Evolutionary conservation across 2,113 vertebrate genomes (phyloP), one percentile per base, ranked within the genome.

Genomic region (Albula goreensis): DNA sequence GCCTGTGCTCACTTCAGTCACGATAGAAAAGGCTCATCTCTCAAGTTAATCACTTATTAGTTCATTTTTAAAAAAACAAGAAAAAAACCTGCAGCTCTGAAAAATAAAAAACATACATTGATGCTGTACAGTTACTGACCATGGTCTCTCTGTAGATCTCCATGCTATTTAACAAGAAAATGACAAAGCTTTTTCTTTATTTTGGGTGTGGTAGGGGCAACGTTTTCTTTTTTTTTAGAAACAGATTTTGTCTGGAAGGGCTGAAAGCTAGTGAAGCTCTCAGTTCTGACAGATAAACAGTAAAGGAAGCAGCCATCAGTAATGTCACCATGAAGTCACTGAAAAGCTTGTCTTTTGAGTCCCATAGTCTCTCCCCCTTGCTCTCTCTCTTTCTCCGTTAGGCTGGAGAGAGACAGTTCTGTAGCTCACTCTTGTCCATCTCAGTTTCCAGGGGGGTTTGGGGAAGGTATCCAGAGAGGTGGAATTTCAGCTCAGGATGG

Each of bases 401-500:
- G 85, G 85, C 66, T 53, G 70, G 63, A 88, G 87, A 77, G 74
- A 83, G 83, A 81, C 82, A 17, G 83, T 51, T 31, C 53, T 85
- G 82, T 25, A 17, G 66, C 77, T 85, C 74, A 51, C 51, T 53
- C 80, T 63, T 86, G 90, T 91, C 89, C 90, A 90, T 50, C 78
- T 51, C 88, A 22, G 77, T 82, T 63, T 70, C 52, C 52, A n/a
- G 10, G 31, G 51, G 80, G 83, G 50, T 60, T 81, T 80, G 56
- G 84, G 48, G 31, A 31, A 48, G 53, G 63, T 51, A 89, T 91
- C 80, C 90, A 88, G 88, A 86, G 15, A 81, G 60, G 87, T 51
- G 22, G 90, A 92, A 90, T 88, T 89, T 98, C 97, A 98, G 96
- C 96, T 98, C 94, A 97, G 96, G 96, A 98, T 95, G 92, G 95